Base-by-base conservation (phyloP, 2,888 invertebrate species). In the Ichneumoninae sp. region DNA sequence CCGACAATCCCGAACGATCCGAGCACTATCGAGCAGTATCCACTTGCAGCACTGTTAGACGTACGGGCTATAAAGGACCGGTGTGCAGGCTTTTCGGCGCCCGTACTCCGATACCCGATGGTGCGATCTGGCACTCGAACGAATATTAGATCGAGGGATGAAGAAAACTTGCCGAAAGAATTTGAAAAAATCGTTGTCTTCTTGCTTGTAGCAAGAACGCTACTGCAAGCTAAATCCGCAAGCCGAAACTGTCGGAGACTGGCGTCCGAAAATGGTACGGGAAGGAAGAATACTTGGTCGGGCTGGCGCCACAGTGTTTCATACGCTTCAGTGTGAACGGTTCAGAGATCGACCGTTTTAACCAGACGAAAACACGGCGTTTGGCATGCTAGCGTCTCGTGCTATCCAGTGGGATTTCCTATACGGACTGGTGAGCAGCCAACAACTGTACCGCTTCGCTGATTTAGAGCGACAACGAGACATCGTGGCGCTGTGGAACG, bases 401-500 rank as follows among this genome's bases (percentile, higher is more conserved):
- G 6, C 26, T 4, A 60, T 60, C 26, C 44, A 7, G 26, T 22
- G 22, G 7, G 57, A n/a, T 63, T 5, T n/a, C n/a, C 33, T 33
- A 33, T 16, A 33, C 13, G 6, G 30, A 63, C 63, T 30, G 63
- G 26, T 63, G 63, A n/a, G 30, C 30, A 6, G 63, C 63, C 63
- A 63, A 63, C 16, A 33, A 63, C 63, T 63, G 63, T 63, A n/a
- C 16, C 63, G n/a, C 33, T 63, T 7, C 13, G 33, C 33, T 7
- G 63, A 63, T 30, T 16, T 16, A n/a, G 33, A 16, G 63, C 26
- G 16, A 16, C 26, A 22, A 16, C 26, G 22, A 57, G 57, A 60
- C 73, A 44, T 40, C 8, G 57, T 57, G 73, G 6, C 73, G 73
- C 57, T 57, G 8, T n/a, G 0, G 26, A 16, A 70, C 70, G 52